Evolutionary conservation across 2,888 invertebrate genomes (phyloP), one percentile per base, ranked within the genome.

Genomic region (Chrysolina americana): DNA sequence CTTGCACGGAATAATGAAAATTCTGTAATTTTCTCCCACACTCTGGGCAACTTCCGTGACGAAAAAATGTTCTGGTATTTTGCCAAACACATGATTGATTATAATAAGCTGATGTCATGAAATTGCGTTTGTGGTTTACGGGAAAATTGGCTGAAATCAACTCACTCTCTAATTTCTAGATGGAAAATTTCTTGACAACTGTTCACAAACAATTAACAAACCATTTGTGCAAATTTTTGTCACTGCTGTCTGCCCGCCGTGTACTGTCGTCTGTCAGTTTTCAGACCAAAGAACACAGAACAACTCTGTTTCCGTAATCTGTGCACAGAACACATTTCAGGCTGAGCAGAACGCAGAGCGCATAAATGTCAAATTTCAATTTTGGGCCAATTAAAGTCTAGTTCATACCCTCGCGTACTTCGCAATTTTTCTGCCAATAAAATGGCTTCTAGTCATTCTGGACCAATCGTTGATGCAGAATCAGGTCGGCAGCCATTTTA

Each of bases 171-270:
- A 28, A 59, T 59, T 59, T 59, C n/a, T 28, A 36, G 59, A 28
- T 13, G 59, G 13, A 28, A 36, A 9, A n/a, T 59, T 59, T 59
- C 59, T 70, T 73, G 21, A 41, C 28, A 65, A 21, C 53, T 70
- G 41, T 70, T 74, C 48, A 70, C 44, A 28, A 59, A 59, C 65
- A 74, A 63, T 70, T 70, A 74, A 74, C 70, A 74, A 44, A 53
- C 47, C 64, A 66, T 74, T 70, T 74, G 41, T 66, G 48, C 56
- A 66, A 70, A 70, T 66, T 74, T 74, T 66, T 66, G 70, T 66
- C 66, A 74, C 70, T 74, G 59, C 15, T 59, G 28, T 36, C 59
- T 28, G 4, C 15, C 6, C 28, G 28, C 36, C 8, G 36, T 36
- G 6, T 36, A 8, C 36, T 36, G 36, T 36, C 36, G 2, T 5